phyloP scores from a whole-genome alignment of 2,888 invertebrate species.

The Drosophila greeni region DNA sequence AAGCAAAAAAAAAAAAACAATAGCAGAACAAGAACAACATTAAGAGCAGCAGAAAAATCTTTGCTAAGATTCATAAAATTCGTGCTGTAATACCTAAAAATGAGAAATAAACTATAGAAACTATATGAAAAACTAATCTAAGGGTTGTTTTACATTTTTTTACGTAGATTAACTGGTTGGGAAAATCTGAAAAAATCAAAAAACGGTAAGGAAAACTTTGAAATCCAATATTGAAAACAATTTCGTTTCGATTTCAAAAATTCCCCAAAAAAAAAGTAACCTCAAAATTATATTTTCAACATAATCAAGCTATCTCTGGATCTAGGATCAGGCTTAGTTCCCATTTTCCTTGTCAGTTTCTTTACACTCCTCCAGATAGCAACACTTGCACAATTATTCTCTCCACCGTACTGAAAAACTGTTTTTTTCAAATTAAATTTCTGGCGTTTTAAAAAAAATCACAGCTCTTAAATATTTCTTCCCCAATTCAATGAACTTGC shows the following conservation, averaged over 20 bases:
- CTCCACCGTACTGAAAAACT: not conserved
- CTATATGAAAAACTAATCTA: constrained; percentile 17
- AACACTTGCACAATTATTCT: constrained; percentile 1
- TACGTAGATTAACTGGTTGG: too few relatives aligned
- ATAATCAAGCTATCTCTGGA: not conserved
- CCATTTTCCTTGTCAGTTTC: constrained; percentile 4
- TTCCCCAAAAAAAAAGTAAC: not conserved
- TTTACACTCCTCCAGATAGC: constrained; percentile 1
- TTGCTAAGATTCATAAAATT: constrained; percentile 26
- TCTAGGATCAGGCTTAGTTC: not conserved
- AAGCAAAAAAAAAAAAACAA: constrained; percentile 14
- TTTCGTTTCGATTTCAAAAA: too few relatives aligned
- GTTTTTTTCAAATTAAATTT: not conserved
- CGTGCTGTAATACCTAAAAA: constrained; percentile 61
- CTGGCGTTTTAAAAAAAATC: not conserved
- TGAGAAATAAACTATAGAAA: constrained; percentile 51
- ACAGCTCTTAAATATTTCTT: not conserved
- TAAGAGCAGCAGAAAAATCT: constrained; percentile 19
- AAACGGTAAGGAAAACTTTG: too few relatives aligned
- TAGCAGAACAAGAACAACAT: constrained; percentile 9
- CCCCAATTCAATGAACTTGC: constrained; percentile 11
- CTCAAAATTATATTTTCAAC: not conserved
- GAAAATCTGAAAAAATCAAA: too few relatives aligned
- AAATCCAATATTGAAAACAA: too few relatives aligned
- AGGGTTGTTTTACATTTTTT: not conserved